Conservation (phyloP, 2,888 invertebrate species). For the Ornithoptera alexandrae region DNA sequence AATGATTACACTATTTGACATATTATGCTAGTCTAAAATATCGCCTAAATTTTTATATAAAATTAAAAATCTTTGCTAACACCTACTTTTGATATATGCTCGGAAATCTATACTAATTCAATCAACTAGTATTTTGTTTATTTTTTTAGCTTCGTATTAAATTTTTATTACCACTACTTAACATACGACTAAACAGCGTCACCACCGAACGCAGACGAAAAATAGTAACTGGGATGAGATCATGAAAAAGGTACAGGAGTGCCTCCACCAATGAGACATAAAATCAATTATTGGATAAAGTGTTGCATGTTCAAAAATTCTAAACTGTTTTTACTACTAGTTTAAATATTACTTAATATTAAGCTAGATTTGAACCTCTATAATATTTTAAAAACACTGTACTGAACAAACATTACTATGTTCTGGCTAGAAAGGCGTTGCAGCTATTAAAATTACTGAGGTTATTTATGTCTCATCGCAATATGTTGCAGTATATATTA, state of each 20-base stretch:
- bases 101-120: conserved; percentile 5
- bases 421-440: too few relatives aligned
- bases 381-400: too few relatives aligned
- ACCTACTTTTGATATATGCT: conserved; percentile 19
- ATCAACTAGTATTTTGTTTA: conserved; percentile 14
- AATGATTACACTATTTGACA: conserved; percentile 59
- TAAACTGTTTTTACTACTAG: background rate
- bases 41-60: background rate
- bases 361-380: background rate
- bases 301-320: background rate
- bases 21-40: conserved; percentile 33
- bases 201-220: conserved; percentile 6
- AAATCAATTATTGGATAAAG: conserved; percentile 1
- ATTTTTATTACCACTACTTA: conserved; percentile 17
- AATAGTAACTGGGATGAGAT: background rate
- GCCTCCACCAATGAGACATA: background rate
- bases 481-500: too few relatives aligned
- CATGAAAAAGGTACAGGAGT: background rate
- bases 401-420: too few relatives aligned
- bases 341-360: background rate
- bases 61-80: conserved; percentile 2
- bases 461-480: too few relatives aligned
- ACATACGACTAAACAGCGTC: conserved; percentile 5
- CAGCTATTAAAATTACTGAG: too few relatives aligned
- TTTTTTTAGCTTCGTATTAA: background rate